Evolutionary conservation across 2,113 vertebrate genomes (phyloP).

Genomic region (Procavia capensis): DNA sequence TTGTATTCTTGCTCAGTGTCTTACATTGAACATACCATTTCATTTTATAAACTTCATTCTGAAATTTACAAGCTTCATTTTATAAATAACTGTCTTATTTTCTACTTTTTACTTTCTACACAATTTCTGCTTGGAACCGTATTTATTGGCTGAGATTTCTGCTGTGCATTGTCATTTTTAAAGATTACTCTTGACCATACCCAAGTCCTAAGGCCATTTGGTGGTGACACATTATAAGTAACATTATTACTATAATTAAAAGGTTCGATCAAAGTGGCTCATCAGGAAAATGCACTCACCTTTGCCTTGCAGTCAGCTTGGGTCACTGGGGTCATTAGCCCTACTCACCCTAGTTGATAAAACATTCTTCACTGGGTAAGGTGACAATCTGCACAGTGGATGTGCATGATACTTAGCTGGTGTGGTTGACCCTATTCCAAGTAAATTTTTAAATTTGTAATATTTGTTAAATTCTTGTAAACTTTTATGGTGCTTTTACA

Average conservation of each 20-base stretch:
- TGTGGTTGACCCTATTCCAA: conserved; percentile 1
- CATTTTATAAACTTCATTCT: neutral
- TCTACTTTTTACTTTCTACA: neutral
- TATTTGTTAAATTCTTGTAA: neutral
- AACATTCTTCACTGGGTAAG: neutral
- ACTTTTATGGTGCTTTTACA: neutral
- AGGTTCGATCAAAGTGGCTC: conserved; percentile 26
- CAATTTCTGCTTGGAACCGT: neutral
- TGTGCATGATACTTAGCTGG: neutral
- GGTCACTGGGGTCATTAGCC: conserved; percentile 40
- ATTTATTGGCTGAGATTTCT: conserved; percentile 4
- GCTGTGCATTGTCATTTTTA: neutral
- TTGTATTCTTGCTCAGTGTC: neutral
- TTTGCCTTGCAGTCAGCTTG: conserved; percentile 4
- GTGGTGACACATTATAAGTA: conserved; percentile 59
- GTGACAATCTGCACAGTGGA: neutral
- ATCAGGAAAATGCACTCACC: conserved; percentile 3
- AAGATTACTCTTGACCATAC: neutral
- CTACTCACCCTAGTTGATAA: neutral
- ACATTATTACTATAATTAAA: conserved; percentile 67
- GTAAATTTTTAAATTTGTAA: neutral
- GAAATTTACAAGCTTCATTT: neutral
- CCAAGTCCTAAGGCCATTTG: conserved; percentile 50
- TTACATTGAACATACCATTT: neutral
- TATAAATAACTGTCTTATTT: neutral